Conservation (phyloP, 2,113 vertebrate species). For the Lophura nycthemera region DNA sequence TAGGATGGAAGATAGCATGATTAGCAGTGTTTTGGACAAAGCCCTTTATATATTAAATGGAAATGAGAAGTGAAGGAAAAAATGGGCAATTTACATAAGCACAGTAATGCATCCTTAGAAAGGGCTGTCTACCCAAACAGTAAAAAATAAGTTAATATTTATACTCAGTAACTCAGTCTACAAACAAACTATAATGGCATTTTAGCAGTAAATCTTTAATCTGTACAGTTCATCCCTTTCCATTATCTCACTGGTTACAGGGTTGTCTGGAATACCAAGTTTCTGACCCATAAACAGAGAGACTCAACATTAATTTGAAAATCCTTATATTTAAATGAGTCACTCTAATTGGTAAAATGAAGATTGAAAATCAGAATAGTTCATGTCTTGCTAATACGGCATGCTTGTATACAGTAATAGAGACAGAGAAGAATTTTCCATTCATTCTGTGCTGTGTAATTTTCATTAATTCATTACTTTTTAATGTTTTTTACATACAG, state of each 20-base stretch:
- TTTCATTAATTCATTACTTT: background rate
- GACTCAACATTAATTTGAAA: background rate
- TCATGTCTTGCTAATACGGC: background rate
- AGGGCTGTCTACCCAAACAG: fast-evolving
- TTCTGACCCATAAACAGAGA: background rate
- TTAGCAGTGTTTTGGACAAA: background rate
- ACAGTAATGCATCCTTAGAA: background rate
- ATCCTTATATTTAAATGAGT: background rate
- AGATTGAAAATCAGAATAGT: background rate
- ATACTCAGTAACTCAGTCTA: background rate
- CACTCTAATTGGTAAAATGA: background rate
- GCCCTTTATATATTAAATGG: background rate
- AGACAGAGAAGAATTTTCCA: background rate
- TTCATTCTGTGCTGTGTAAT: background rate
- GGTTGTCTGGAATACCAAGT: background rate
- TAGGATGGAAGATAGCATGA: background rate
- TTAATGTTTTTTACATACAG: constrained; percentile 1
- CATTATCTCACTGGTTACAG: background rate
- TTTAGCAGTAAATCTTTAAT: background rate
- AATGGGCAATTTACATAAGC: background rate
- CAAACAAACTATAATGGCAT: background rate
- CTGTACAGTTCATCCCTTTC: background rate
- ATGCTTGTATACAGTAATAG: background rate
- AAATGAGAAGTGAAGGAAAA: background rate
- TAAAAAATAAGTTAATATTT: background rate